Base-by-base conservation (phyloP, 53 echinoderm and acorn worm species). In the Antedon mediterranea region DNA sequence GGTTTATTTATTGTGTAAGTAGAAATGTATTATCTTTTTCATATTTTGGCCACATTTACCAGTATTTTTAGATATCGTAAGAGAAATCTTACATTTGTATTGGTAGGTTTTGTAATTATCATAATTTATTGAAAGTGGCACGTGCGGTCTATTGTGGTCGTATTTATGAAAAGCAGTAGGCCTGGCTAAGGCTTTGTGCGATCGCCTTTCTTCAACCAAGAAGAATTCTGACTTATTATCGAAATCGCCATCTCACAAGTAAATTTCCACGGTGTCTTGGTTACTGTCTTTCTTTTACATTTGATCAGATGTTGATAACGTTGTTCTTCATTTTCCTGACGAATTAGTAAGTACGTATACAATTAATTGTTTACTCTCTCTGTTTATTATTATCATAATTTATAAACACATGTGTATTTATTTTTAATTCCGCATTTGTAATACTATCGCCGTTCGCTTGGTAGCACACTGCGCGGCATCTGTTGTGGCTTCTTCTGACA, bases 91-190 rank as follows among this genome's bases (percentile, higher is more conserved):
- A 32, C 30, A 74, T 78, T 79, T 43, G 73, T 74, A 78, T 74
- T 78, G 34, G 73, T 73, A 78, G 78, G 79, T 70, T 76, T 84
- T 85, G 75, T 98, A 88, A 98, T 98, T 98, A 98, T 86, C 98
- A 98, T 98, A 98, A 98, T 98, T 98, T 98, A 98, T 98, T 89
- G 85, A 82, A 75, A 86, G 70, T 78, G 84, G 89, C 92, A 92
- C 92, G 92, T 92, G 92, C 74, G 57, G 57, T 86, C 86, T 92
- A 89, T 92, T 86, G 85, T 86, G 86, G 84, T 86, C 84, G 81
- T 88, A 89, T 88, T 91, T 90, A 90, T 90, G 91, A 90, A 90
- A 90, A 90, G 83, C 88, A 90, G 91, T 33, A 74, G 44, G 71
- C 76, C 43, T 34, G 81, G 43, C 37, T 76, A 76, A 76, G 32